Base-by-base conservation (phyloP, 2,888 invertebrate species). In the Catocala sponsa region DNA sequence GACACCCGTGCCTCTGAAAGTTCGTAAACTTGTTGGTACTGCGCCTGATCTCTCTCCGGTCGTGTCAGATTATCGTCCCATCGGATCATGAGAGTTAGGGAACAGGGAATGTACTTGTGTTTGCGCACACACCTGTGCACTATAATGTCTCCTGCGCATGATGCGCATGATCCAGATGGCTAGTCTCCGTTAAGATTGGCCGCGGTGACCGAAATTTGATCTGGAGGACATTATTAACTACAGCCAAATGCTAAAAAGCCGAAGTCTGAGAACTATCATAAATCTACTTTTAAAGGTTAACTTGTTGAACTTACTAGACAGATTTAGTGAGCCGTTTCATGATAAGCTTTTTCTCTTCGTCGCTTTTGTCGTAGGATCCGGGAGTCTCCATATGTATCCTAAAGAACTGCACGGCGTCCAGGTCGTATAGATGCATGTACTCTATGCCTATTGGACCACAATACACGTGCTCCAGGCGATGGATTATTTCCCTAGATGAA, bases 401-500 rank as follows among this genome's bases (percentile, higher is more conserved):
- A 69, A 97, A 95, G 95, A 96, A 97, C 74, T 96, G 95, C 52
- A 96, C 94, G 74, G 96, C 95, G 75, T 97, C 97, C 75, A 96
- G 81, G 78, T 96, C 96, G 84, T 96, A 96, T 74, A 97, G 92
- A 81, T 97, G 97, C 97, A 97, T 97, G 89, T 96, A 97, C 86
- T 97, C 97, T 5, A 96, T 94, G 53, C 97, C 97, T 68, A 97
- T 97, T 43, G 96, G 94, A 6, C 95, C 87, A 84, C 97, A 97
- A 87, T 97, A 97, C 25, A 95, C 95, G 33, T 90, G 82, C 95
- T 97, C 96, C 35, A 97, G 87, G 0, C 97, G 94, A 1, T 79
- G 76, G 50, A 97, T 92, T 73, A 97, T 97, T 80, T 97, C 97
- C 63, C 96, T 94, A 62, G 2, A 47, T 46, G 25, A 47, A 35